Evolutionary conservation across 2,113 vertebrate species (phyloP), one percentile per base, ranked within the genome.

Genomic region (Sterna hirundo): DNA sequence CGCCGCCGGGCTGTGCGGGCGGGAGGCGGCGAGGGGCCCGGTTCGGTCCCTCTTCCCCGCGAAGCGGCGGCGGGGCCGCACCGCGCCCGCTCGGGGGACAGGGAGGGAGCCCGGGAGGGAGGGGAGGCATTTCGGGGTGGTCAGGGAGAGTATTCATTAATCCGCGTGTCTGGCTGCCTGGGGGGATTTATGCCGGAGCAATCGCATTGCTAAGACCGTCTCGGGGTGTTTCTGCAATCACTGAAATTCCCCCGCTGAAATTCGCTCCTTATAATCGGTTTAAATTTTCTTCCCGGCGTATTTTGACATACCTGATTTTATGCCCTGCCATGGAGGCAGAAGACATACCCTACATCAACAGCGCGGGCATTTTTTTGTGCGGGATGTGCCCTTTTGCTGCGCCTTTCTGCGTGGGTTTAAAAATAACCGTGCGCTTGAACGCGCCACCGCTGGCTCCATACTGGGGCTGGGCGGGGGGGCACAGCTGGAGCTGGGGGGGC

Each of bases 341-440:
- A 46, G 66, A 32, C 54, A 20, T 20, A 26, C 32, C 38, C 29
- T 40, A 5, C 71, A 18, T 1, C 13, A 38, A 29, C 22, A 19
- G 40, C 15, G 10, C 71, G 25, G 62, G 52, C 46, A 13, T 25
- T 34, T 44, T 9, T 27, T 9, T 52, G 47, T 55, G 93, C 90
- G 94, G 70, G 81, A 57, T 61, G 84, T 80, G 58, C 30, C 65
- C 87, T 92, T 85, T 83, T 51, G 89, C 91, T 60, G 85, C 86
- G 47, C 87, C 51, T 77, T 94, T 82, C 88, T 83, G 84, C 64
- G 32, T 8, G 90, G 81, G 70, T 93, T 97, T 97, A 60, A 94
- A 96, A 96, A 97, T 92, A 95, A 57, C 95, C 85, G 72, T 11
- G 92, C 52, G 55, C 94, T 93, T 44, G 91, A 91, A 83, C 29